phyloP scores from a whole-genome alignment of 2,888 invertebrate species.

The Noctua comes region DNA sequence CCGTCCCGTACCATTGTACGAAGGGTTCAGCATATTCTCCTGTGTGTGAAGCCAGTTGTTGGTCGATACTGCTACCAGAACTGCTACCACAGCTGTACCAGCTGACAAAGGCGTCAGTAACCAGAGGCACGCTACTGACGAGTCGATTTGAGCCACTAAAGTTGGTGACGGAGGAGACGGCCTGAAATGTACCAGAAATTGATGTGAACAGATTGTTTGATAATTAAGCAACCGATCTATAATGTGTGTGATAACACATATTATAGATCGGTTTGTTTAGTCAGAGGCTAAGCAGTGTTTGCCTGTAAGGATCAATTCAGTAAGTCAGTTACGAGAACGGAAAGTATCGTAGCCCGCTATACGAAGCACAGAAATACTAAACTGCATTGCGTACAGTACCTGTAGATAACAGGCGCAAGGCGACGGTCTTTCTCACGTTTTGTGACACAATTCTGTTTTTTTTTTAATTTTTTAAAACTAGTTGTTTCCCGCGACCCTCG shows the following conservation, averaged over 20 bases:
- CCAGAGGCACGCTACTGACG: slow-evolving; percentile 91
- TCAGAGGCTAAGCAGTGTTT: not conserved
- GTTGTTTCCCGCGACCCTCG: no score
- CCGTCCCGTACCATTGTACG: slow-evolving; percentile 94
- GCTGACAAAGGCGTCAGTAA: slow-evolving; percentile 92
- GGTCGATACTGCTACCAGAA: slow-evolving; percentile 93
- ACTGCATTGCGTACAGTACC: no score
- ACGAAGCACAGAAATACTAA: not conserved
- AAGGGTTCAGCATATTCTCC: slow-evolving; percentile 95
- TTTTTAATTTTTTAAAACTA: no score
- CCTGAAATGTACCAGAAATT: slow-evolving; percentile 74
- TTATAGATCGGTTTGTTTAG: not conserved
- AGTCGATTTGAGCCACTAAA: slow-evolving; percentile 89
- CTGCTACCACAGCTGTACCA: slow-evolving; percentile 93
- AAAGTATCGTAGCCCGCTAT: not conserved
- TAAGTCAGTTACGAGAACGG: not conserved
- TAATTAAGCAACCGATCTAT: not conserved
- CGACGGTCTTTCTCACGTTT: not conserved
- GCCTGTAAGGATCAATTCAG: not conserved
- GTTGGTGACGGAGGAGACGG: slow-evolving; percentile 87
- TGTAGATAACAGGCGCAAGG: no score
- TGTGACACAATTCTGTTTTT: no score
- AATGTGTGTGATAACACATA: not conserved
- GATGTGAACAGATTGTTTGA: not conserved
- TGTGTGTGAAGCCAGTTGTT: slow-evolving; percentile 97